Base-by-base conservation (phyloP, 2,888 invertebrate genomes). In the Aspidapion aeneum region DNA sequence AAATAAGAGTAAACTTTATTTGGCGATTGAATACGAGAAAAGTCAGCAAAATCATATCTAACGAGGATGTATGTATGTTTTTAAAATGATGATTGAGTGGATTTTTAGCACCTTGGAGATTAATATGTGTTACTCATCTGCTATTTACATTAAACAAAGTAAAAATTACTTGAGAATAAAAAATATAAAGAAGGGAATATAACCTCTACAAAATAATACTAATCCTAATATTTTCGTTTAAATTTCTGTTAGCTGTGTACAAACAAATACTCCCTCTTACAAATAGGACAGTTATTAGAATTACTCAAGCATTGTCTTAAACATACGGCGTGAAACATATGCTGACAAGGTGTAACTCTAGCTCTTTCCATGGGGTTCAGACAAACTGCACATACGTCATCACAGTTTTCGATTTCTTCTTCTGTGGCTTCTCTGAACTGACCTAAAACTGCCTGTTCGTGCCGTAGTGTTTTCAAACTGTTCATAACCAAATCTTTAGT, bases 311-410 rank as follows among this genome's bases (percentile, higher is more conserved):
- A 91, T 68, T 85, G 84, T 64, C 91, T 80, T 19, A 92, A 80
- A 74, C 92, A 92, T 75, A 88, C 88, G 0, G 90, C 90, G 74
- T 92, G 92, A 79, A 91, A 92, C 75, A 89, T 84, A 75, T 92
- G 92, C 58, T 89, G 89, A 74, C 92, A 92, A 0, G 91, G 91
- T 0, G 91, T 91, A 9, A 91, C 86, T 50, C 91, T 82, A 0
- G 91, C 91, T 5, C 86, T 84, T 59, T 81, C 81, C 90, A 91
- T 90, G 1, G 81, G 75, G 66, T 85, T 87, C 49, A 92, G 82
- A 72, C 92, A 92, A 1, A 92, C 90, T 0, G 91, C 90, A 75
- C 92, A 92, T 0, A 91, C 89, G 71, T 92, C 91, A 71, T 91
- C 90, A 63, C 88, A 84, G 54, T 84, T 84, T 12, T 83, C 81